A percentile compares a stretch with the other conserved stretches of the same genome.
phyloP scores from a whole-genome alignment of 1,140 invertebrate species.

The Bombus cullumanus region DNA sequence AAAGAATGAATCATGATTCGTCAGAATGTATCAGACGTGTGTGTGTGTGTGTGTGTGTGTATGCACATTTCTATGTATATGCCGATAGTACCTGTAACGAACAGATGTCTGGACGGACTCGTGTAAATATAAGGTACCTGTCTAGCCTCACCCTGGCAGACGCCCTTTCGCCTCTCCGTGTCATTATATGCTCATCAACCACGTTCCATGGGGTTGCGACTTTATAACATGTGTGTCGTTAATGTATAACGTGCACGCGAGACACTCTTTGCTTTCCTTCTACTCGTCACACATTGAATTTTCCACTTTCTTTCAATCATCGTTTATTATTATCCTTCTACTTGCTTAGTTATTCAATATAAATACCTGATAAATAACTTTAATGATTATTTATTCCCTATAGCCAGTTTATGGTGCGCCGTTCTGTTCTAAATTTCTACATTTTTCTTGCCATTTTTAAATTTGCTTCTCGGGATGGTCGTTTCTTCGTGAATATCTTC shows the following conservation, averaged over 20 bases:
- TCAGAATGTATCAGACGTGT: not conserved
- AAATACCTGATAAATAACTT: not conserved
- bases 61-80: not conserved
- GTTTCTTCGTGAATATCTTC: not conserved
- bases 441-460: too few species aligned
- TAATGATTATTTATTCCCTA: too few species aligned
- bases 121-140: conserved; percentile 75
- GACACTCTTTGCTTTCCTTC: conserved; percentile 24
- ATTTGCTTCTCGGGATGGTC: too few species aligned
- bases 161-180: conserved; percentile 56
- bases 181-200: conserved; percentile 77
- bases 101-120: conserved; percentile 71
- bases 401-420: accelerated
- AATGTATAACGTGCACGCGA: conserved; percentile 57
- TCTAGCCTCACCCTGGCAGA: conserved; percentile 57
- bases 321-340: too few species aligned
- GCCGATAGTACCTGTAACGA: conserved; percentile 34
- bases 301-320: conserved; percentile 17
- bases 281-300: not conserved
- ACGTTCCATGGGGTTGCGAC: conserved; percentile 66
- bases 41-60: not conserved
- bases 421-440: too few species aligned
- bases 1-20: not conserved
- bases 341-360: not conserved
- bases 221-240: conserved; percentile 59